Percentiles rank a stretch among this genome's conserved stretches.
phyloP scores from a whole-genome alignment of 1,140 invertebrate species.

The Oryzaephilus surinamensis region DNA sequence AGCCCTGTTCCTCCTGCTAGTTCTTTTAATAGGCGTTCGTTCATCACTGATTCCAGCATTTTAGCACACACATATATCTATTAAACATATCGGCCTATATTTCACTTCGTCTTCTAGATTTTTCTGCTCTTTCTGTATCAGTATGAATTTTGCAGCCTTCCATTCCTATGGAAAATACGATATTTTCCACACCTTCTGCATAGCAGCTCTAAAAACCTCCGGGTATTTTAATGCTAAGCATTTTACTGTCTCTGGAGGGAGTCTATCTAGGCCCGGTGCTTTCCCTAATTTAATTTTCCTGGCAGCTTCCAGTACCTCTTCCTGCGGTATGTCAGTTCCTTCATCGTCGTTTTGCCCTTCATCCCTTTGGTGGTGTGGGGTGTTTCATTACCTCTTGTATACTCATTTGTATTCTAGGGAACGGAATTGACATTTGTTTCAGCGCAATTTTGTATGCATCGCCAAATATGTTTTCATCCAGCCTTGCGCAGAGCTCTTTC shows the following conservation, averaged over 20 bases:
- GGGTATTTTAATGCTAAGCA: not conserved
- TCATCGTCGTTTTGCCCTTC: not conserved
- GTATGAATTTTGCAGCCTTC: not conserved
- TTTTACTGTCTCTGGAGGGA: not conserved
- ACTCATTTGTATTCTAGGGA: no score
- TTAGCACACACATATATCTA: conserved; percentile 5
- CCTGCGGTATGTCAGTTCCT: no score
- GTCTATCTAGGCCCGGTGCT: conserved; percentile 7
- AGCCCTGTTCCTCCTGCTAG: not conserved
- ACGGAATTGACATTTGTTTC: no score
- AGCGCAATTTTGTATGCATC: no score
- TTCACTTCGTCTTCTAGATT: not conserved
- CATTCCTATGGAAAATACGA: not conserved
- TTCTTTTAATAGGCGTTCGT: conserved; percentile 2
- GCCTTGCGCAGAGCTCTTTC: no score
- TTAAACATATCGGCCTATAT: conserved; percentile 12
- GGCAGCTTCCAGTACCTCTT: not conserved
- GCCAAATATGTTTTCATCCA: no score
- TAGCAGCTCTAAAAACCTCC: not conserved
- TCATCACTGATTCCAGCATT: conserved; percentile 5
- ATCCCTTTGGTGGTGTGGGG: not conserved
- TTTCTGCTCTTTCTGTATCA: conserved; percentile 3
- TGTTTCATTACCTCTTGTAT: not conserved
- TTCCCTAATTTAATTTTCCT: conserved; percentile 6
- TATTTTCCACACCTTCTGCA: not conserved